Conservation (phyloP, 2,888 invertebrate species). For the Boloria euphrosyne region DNA sequence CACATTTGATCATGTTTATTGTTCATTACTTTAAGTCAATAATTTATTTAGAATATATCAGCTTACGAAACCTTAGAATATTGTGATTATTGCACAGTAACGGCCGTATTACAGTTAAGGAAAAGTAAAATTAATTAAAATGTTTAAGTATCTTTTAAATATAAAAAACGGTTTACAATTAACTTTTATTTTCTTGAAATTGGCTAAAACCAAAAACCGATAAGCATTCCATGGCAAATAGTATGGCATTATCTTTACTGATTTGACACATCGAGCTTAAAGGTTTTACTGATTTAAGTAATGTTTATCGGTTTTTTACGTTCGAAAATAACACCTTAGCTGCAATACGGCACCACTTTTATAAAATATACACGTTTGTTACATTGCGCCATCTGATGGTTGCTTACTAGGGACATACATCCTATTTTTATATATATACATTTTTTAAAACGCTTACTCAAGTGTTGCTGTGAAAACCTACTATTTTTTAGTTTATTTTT, state of each 20-base stretch:
- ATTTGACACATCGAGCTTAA: conserved; percentile 19
- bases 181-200: neutral
- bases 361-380: conserved; percentile 49
- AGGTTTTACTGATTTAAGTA: conserved; percentile 12
- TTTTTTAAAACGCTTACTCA: neutral
- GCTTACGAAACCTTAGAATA: conserved; percentile 14
- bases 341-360: conserved; percentile 29
- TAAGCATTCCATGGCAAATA: conserved; percentile 11
- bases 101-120: conserved; percentile 19
- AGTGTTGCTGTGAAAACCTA: too few relatives aligned
- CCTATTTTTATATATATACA: conserved; percentile 21
- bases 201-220: conserved; percentile 1
- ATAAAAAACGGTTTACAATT: neutral
- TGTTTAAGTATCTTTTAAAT: neutral
- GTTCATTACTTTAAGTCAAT: conserved; percentile 4
- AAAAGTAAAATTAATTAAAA: neutral
- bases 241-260: conserved; percentile 8
- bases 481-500: too few relatives aligned
- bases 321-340: neutral
- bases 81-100: conserved; percentile 25
- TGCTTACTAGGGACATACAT: conserved; percentile 46
- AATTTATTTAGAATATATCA: neutral
- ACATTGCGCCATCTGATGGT: conserved; percentile 72
- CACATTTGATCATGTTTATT: neutral
- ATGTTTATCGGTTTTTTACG: conserved; percentile 8